A percentile compares a stretch with the other conserved stretches of the same genome.
Evolutionary conservation across 2,888 invertebrate genomes (phyloP).

Genomic region (Drosophila affinis): DNA sequence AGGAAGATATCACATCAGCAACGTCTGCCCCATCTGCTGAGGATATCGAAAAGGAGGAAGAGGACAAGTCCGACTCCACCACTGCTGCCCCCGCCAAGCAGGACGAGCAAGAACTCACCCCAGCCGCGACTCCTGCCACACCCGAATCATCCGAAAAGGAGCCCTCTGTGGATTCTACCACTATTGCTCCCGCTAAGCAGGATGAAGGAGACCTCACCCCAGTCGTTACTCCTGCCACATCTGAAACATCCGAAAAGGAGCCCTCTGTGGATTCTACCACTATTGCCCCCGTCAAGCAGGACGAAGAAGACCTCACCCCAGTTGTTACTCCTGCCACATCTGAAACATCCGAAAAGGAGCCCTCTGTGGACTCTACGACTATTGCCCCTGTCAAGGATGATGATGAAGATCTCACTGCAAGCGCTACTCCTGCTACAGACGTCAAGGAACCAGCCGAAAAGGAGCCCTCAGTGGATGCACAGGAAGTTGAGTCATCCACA

Average conservation of each 20-base stretch:
- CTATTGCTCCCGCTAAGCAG: neutral
- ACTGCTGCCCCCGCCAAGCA: conserved; percentile 43
- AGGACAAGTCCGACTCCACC: conserved; percentile 41
- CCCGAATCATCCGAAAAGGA: conserved; percentile 5
- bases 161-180: neutral
- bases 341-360: neutral
- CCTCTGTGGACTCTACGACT: neutral
- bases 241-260: neutral
- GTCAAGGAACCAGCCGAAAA: conserved; percentile 22
- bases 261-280: neutral
- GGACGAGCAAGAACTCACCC: conserved; percentile 30
- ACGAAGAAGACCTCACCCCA: neutral
- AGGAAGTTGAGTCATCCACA: conserved; percentile 35
- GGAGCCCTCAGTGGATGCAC: conserved; percentile 38
- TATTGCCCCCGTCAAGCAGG: neutral
- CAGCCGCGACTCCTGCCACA: conserved; percentile 22
- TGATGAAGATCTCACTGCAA: neutral
- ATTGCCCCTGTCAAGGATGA: neutral
- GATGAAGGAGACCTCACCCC: neutral
- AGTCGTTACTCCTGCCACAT: neutral
- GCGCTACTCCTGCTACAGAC: neutral
- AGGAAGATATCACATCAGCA: conserved; percentile 21
- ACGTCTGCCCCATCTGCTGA: conserved; percentile 37
- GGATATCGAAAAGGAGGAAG: conserved; percentile 34
- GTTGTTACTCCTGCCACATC: neutral